Base-by-base conservation (phyloP, 2,113 vertebrate genomes). In the Lepus timidus region DNA sequence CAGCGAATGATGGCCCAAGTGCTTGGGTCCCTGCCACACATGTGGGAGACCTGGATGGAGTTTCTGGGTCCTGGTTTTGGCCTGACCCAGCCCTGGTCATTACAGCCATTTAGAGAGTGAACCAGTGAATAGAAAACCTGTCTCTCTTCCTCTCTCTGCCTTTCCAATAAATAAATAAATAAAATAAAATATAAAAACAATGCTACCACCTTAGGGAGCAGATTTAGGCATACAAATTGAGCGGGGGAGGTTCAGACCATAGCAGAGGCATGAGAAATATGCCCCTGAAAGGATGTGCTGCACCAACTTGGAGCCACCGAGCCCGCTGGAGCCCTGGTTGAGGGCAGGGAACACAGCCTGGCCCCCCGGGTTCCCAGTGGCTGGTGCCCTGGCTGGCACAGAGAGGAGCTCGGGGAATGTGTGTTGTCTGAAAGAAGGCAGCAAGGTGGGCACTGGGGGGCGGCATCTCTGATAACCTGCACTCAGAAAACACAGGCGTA, bases 321-420 rank as follows among this genome's bases (percentile, higher is more conserved):
- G 44, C 17, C 6, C 13, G 16, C 29, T 70, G 4, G 0, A 2
- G 33, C 27, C 9, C 25, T 67, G 55, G 36, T 23, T 17, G 75
- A 29, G 16, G 91, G 13, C 80, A 33, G 44, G 58, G 64, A 9
- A 23, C 4, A 0, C 5, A 33, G 85, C 58, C 64, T 51, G 29
- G 74, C 29, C 17, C 31, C 31, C 6, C 19, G 0, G 0, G 4
- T n/a, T 16, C n/a, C 74, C 36, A 0, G 70, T 9, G 51, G 20
- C 75, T 39, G 79, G 27, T n/a, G 11, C 12, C 0, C 0, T 27
- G 64, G 25, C 90, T 51, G 25, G n/a, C n/a, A 1, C 9, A 0
- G 36, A 39, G 8, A 23, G 31, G 88, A 22, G 55, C 61, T 31
- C 20, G 39, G 6, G 27, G 52, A 13, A 7, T 4, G 27, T 29